These are phyloP conservation scores for Agelastica alni DNA, from an alignment of 2,888 invertebrate species.

Conservation along the genomic window DNA sequence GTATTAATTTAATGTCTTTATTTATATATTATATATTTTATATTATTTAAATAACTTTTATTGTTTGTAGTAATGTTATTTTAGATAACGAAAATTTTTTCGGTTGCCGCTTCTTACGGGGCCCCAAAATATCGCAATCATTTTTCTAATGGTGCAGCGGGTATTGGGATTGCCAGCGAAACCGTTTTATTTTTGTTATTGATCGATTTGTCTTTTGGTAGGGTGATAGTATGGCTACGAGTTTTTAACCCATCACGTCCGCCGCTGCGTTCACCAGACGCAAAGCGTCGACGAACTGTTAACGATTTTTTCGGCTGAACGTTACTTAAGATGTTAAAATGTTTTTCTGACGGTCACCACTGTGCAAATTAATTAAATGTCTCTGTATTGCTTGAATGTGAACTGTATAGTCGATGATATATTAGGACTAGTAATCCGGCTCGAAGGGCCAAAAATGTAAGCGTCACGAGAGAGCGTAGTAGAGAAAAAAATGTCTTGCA, in stretches of 20 bases:
- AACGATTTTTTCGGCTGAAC: no score
- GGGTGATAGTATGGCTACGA: slow-evolving; percentile 14
- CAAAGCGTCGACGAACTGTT: no score
- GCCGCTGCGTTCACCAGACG: background rate
- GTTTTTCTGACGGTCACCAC: no score
- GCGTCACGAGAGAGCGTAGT: no score
- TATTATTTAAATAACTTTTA: slow-evolving; percentile 51
- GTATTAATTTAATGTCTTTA: slow-evolving; percentile 37
- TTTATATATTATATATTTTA: slow-evolving; percentile 51
- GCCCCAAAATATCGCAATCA: slow-evolving; percentile 31
- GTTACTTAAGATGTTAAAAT: no score
- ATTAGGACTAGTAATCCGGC: no score
- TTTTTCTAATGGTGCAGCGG: slow-evolving; percentile 16
- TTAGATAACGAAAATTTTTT: slow-evolving; percentile 28
- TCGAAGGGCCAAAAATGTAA: no score
- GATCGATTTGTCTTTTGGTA: slow-evolving; percentile 17
- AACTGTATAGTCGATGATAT: no score
- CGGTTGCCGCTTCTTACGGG: slow-evolving; percentile 39
- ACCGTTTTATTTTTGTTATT: slow-evolving; percentile 47
- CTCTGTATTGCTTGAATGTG: no score
- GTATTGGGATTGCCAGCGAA: slow-evolving; percentile 19
- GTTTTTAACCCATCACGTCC: no score
- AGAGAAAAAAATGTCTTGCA: no score
- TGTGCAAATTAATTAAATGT: no score
- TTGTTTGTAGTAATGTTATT: slow-evolving; percentile 51